Base-by-base conservation (phyloP, 1,140 invertebrate genomes). In the Drosophila navojoa region DNA sequence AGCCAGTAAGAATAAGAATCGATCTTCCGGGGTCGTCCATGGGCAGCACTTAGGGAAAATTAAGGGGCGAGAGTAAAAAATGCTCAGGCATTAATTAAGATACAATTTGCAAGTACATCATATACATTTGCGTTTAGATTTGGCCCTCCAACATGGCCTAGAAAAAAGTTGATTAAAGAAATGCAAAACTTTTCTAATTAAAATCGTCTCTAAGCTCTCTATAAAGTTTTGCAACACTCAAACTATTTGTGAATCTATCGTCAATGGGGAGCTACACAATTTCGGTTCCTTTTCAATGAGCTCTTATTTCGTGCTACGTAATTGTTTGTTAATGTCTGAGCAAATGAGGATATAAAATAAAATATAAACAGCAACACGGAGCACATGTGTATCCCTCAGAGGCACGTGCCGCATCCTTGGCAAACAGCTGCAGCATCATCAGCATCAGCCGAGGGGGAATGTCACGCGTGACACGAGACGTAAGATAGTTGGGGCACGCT, bases 151-250 rank as follows among this genome's bases (percentile, higher is more conserved):
- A 44, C 64, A 32, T 35, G 25, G 38, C 35, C 52, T n/a, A 7
- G 42, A 25, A 60, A 61, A 40, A 62, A 50, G 47, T 7, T 25
- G 53, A 32, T 53, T 58, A 72, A 81, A 77, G 57, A 81, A 81
- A 81, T 81, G 76, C 71, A 47, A 86, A 86, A 86, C 75, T 86
- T 86, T 86, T 82, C 82, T 87, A 86, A 86, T 86, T 86, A 86
- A 86, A 86, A 87, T 81, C 58, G 52, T 85, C 85, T 81, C 66
- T 59, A 5, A 59, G 71, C 69, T 57, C 61, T 5, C 55, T 32
- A 7, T 7, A 7, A 38, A 50, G 11, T 50, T 63, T 32, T 32
- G 6, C 5, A 32, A 32, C 32, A 32, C 32, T 53, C 27, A 60
- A 71, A 76, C 71, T 79, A 80, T 69, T 60, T 61, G 27, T 55